A percentile compares a stretch with the other conserved stretches of the same genome.
phyloP scores from a whole-genome alignment of 30 jellyfish, hydroid and myxozoan species.

The Pelagia noctiluca region DNA sequence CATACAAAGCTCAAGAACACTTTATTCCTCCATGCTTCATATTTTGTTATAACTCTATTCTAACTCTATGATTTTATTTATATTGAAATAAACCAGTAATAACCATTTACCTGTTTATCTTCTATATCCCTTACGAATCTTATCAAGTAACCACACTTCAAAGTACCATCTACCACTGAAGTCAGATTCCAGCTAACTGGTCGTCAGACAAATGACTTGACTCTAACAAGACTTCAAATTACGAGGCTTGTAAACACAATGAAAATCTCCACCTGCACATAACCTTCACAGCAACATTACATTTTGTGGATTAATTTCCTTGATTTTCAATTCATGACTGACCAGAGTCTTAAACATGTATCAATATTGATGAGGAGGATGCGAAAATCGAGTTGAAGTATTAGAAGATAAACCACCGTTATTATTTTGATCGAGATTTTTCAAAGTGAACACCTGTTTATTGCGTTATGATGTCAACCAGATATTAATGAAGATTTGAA shows the following conservation, averaged over 20 bases:
- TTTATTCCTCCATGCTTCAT: no score
- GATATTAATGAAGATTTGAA: neutral
- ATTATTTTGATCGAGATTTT: conserved; percentile 7
- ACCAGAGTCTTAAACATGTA: neutral
- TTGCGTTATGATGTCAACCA: neutral
- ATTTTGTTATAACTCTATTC: no score
- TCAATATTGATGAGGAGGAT: conserved; percentile 32
- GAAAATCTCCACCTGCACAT: neutral
- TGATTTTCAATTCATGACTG: neutral
- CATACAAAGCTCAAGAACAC: no score
- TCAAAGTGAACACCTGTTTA: conserved; percentile 31
- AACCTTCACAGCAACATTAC: neutral
- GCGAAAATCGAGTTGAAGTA: conserved; percentile 5
- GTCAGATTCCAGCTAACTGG: neutral
- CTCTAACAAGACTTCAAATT: neutral
- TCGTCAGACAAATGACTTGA: neutral
- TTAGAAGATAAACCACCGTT: conserved; percentile 40
- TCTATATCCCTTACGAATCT: neutral
- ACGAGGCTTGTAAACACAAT: neutral
- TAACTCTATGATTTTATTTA: no score
- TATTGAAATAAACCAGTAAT: no score
- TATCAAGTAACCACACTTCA: neutral
- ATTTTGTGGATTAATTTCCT: neutral
- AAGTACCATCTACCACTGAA: neutral
- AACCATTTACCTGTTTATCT: neutral